A percentile compares a stretch with the other conserved stretches of the same genome.
Evolutionary conservation across 2,888 invertebrate species (phyloP).

Genomic region (Ephialtes manifestator): DNA sequence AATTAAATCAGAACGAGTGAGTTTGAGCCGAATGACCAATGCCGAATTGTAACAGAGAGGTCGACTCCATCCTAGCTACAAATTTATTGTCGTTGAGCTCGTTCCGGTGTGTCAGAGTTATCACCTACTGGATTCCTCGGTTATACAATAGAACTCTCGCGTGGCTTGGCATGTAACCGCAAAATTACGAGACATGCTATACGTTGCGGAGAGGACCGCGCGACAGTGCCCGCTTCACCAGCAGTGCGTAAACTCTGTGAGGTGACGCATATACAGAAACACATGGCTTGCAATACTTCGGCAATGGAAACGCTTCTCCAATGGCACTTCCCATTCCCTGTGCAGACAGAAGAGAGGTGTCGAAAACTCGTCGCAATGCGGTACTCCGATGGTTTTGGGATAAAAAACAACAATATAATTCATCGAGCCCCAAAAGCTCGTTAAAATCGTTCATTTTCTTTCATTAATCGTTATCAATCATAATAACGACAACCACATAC

Average conservation of each 20-base stretch:
- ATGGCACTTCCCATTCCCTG: constrained; percentile 3
- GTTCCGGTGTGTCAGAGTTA: constrained; percentile 50
- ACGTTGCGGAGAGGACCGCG: constrained; percentile 9
- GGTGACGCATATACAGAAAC: constrained; percentile 1
- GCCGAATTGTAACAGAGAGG: neutral
- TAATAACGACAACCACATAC: too few relatives aligned
- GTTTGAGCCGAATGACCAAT: neutral
- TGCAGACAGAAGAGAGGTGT: constrained; percentile 13
- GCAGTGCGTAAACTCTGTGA: constrained; percentile 27
- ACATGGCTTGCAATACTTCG: constrained; percentile 28
- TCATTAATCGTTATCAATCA: too few relatives aligned
- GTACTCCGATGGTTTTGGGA: neutral
- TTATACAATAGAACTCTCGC: constrained; percentile 33
- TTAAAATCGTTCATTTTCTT: too few relatives aligned
- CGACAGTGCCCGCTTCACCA: constrained; percentile 26
- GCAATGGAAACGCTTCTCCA: constrained; percentile 32
- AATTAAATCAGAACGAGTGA: neutral
- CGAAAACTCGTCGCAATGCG: constrained; percentile 20
- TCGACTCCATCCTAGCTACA: constrained; percentile 8
- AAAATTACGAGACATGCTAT: constrained; percentile 29
- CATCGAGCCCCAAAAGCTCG: neutral
- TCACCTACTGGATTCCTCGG: constrained; percentile 35
- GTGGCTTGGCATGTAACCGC: constrained; percentile 37
- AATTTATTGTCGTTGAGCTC: constrained; percentile 50
- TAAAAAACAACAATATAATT: neutral